Percentiles rank a stretch among this genome's conserved stretches.
Evolutionary conservation across 2,797 vertebrate species (phyloP).

Genomic region (Arctocebus calabarensis): DNA sequence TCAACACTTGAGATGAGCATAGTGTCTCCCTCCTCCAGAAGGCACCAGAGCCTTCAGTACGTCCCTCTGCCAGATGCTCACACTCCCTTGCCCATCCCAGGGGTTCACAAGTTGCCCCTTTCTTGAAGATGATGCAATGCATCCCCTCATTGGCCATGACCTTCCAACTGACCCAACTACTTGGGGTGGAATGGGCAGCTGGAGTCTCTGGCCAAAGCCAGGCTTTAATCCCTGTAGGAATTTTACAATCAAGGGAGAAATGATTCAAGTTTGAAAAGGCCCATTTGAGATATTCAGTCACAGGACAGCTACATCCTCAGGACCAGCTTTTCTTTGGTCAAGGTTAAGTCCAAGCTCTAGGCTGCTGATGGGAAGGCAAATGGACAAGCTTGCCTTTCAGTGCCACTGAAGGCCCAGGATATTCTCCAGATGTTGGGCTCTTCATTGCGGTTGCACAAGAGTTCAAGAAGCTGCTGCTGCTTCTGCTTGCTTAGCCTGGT

Average conservation of each 20-base stretch:
- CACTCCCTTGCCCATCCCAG: background rate
- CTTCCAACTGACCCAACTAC: background rate
- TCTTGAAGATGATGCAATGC: no score
- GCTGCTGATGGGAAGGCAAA: background rate
- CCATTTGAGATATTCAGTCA: background rate
- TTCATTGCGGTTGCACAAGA: conserved; percentile 98
- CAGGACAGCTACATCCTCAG: background rate
- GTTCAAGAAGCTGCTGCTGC: conserved; percentile 98
- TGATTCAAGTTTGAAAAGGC: conserved; percentile 25
- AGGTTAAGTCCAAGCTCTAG: background rate
- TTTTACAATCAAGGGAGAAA: conserved; percentile 31
- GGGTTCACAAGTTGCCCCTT: background rate
- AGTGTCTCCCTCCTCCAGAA: background rate
- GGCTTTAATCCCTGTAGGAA: background rate
- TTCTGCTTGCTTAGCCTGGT: conserved; percentile 99
- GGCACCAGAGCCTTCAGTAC: background rate
- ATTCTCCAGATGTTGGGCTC: conserved; percentile 99
- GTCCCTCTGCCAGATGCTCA: accelerated
- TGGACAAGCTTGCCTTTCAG: conserved; percentile 75
- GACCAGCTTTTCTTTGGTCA: background rate
- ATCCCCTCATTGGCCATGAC: no score
- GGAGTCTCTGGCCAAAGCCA: conserved; percentile 16
- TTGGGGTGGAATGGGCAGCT: background rate
- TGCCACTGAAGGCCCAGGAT: conserved; percentile 96
- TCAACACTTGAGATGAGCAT: background rate